Evolutionary conservation across 1,140 invertebrate genomes (phyloP).

Genomic region (Leptinotarsa defecta): DNA sequence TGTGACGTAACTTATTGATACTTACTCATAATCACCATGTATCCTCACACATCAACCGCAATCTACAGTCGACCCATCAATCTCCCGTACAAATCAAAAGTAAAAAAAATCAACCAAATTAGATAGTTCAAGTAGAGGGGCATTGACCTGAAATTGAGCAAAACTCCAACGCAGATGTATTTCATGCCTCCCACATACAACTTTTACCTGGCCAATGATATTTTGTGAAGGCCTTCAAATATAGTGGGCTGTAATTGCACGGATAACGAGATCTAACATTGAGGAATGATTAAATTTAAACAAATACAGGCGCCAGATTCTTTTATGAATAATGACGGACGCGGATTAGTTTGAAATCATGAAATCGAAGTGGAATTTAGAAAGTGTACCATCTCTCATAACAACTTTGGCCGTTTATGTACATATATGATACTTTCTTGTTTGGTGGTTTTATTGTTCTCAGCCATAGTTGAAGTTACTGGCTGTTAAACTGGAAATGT

Average conservation of each 20-base stretch:
- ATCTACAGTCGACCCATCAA: neutral
- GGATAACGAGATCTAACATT: constrained; percentile 26
- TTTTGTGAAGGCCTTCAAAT: constrained; percentile 18
- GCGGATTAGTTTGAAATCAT: neutral
- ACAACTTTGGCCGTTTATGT: neutral
- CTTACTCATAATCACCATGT: neutral
- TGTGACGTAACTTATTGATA: neutral
- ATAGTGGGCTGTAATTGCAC: constrained; percentile 25
- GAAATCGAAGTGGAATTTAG: constrained; percentile 25
- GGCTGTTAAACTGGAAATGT: no score
- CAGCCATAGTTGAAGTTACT: no score
- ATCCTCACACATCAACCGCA: neutral
- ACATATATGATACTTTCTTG: no score
- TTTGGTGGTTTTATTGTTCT: no score
- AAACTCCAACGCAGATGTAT: constrained; percentile 25
- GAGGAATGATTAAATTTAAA: constrained; percentile 26
- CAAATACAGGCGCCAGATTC: constrained; percentile 8
- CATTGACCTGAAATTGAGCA: constrained; percentile 20
- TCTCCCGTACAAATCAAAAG: neutral
- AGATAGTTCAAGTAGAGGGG: constrained; percentile 10
- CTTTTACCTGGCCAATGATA: constrained; percentile 25
- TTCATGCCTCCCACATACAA: constrained; percentile 22
- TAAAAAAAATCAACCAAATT: constrained; percentile 13
- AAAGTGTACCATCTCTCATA: constrained; percentile 7
- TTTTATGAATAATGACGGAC: neutral